Percentiles rank a stretch among this genome's conserved stretches.
Conservation (phyloP, 2,888 invertebrate genomes). For the Netelia melanura region DNA sequence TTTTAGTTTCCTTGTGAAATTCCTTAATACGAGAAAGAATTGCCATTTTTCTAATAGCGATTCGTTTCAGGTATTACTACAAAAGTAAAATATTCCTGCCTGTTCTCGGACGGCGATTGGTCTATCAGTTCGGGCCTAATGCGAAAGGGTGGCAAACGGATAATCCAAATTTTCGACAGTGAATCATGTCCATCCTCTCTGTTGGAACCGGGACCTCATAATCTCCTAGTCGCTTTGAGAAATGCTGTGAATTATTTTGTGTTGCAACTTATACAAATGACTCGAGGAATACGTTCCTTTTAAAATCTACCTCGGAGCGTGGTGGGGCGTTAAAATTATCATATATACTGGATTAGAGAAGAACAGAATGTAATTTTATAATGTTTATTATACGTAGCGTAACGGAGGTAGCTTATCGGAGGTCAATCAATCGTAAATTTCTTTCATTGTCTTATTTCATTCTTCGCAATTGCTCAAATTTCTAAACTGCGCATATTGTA, state of each 20-base stretch:
- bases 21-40: conserved; percentile 16
- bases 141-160: conserved; percentile 92
- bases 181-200: not conserved
- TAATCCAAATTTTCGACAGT: conserved; percentile 86
- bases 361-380: conserved; percentile 32
- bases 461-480: conserved; percentile 39
- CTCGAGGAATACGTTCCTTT: conserved; percentile 45
- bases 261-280: conserved; percentile 25
- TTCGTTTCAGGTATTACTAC: conserved; percentile 90
- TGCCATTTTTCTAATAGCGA: conserved; percentile 26
- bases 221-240: conserved; percentile 35
- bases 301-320: not conserved
- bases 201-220: conserved; percentile 10
- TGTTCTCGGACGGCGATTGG: conserved; percentile 91
- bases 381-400: conserved; percentile 54
- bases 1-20: conserved; percentile 36
- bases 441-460: conserved; percentile 16
- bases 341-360: not conserved
- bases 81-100: conserved; percentile 91
- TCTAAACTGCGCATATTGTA: conserved; percentile 14
- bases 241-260: conserved; percentile 27
- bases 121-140: conserved; percentile 93
- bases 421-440: conserved; percentile 38
- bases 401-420: conserved; percentile 63
- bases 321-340: not conserved